A percentile compares a stretch with the other conserved stretches of the same genome.
These are phyloP conservation scores for Heliconius hermathena DNA, from an alignment of 1,140 invertebrate genomes.

Conservation along the genomic window DNA sequence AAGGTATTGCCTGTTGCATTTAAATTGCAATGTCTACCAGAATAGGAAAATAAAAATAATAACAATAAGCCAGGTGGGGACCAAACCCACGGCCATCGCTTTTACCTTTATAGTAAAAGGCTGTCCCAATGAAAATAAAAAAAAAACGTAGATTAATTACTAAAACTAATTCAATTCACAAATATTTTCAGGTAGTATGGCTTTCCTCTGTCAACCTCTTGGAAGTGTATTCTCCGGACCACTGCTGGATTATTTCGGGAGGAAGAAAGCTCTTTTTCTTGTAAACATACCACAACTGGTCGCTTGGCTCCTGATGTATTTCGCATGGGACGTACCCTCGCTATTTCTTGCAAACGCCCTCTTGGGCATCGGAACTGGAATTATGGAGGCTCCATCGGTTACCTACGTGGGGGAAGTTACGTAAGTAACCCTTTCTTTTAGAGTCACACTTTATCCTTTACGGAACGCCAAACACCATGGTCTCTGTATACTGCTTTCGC, in stretches of 20 bases:
- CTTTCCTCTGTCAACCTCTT: slow-evolving; percentile 86
- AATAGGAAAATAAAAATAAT: too few species aligned
- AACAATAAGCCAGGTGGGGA: too few species aligned
- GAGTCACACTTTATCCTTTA: too few species aligned
- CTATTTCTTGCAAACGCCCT: slow-evolving; percentile 72
- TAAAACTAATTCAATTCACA: background rate
- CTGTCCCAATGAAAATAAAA: background rate
- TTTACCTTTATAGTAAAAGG: background rate
- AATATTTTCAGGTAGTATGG: slow-evolving; percentile 84
- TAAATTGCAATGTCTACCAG: too few species aligned
- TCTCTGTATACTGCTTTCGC: background rate
- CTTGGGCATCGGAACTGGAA: slow-evolving; percentile 78
- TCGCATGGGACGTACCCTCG: slow-evolving; percentile 74
- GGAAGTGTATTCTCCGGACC: slow-evolving; percentile 87
- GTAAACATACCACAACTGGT: slow-evolving; percentile 86
- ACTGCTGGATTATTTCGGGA: slow-evolving; percentile 85
- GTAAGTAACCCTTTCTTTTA: slow-evolving; percentile 40
- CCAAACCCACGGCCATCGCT: too few species aligned
- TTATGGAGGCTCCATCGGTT: slow-evolving; percentile 82
- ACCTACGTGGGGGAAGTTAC: slow-evolving; percentile 83
- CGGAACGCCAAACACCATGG: too few species aligned
- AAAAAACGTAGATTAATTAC: background rate
- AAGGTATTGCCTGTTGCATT: too few species aligned
- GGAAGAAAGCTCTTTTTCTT: slow-evolving; percentile 85
- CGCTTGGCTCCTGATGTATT: slow-evolving; percentile 86